Conservation (phyloP, 2,113 vertebrate species). For the Telmatochromis bifrenatus region DNA sequence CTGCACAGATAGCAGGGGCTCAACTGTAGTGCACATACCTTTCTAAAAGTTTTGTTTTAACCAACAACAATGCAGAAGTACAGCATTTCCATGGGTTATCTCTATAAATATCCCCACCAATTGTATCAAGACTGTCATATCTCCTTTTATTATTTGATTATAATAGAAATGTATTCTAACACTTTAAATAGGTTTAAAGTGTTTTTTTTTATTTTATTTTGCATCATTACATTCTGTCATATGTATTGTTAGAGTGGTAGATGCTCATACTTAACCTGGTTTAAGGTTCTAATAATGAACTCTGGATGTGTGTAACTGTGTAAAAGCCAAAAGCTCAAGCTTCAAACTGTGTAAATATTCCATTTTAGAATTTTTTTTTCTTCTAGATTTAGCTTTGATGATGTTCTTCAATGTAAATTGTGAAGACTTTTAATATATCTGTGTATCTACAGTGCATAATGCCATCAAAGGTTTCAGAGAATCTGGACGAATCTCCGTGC, state of each 20-base stretch:
- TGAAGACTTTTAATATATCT: neutral
- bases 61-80: neutral
- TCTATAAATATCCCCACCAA: neutral
- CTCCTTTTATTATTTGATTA: neutral
- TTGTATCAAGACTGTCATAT: neutral
- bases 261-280: neutral
- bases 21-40: conserved; percentile 11
- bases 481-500: neutral
- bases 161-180: neutral
- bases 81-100: neutral
- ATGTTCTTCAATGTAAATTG: neutral
- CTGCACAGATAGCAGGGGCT: conserved; percentile 46
- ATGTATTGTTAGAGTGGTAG: neutral
- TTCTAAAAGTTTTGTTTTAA: neutral
- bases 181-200: neutral
- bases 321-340: neutral
- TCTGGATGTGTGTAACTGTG: neutral
- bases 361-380: neutral
- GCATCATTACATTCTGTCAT: neutral
- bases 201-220: neutral
- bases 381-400: neutral
- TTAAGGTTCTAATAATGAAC: neutral
- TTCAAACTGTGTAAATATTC: neutral
- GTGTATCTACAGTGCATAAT: neutral
- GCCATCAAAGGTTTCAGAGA: neutral